Base-by-base conservation (phyloP, 2,113 vertebrate species). In the Rhea pennata region DNA sequence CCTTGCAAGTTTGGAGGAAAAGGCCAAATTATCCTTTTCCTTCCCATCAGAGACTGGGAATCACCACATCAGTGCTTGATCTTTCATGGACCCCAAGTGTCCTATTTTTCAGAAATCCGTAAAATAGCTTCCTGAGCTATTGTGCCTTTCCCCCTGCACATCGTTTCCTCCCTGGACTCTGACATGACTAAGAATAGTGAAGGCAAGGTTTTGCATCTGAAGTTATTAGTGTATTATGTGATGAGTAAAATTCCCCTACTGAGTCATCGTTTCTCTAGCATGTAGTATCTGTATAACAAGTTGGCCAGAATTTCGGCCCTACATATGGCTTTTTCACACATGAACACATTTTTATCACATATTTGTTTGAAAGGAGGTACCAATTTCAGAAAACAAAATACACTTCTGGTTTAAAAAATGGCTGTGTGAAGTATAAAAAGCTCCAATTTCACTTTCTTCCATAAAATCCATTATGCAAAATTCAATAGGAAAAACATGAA, bases 311-410 rank as follows among this genome's bases (percentile, higher is more conserved):
- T 88, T 92, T 93, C 72, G 88, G 26, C 90, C 72, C 88, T 78
- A 90, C 95, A 93, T 95, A 96, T 92, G 83, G 83, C 92, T 94
- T 97, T 96, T 95, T 93, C 95, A 94, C 88, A 96, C 95, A 96
- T 75, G 79, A 94, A 84, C 92, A 94, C 95, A 75, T 94, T 96
- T 93, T 90, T 87, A 94, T 94, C 33, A 14, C 73, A 13, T 93
- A 88, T 84, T 96, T 96, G 88, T 95, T 88, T 88, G 95, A 93
- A 84, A 48, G 69, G 59, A 88, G 48, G 64, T 92, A 92, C 46
- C 83, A 69, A 39, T 87, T 96, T 86, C 90, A 92, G 95, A 93
- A 96, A 96, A 92, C 90, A 94, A 93, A 92, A 83, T 77, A 88
- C 27, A 74, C 56, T 76, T 93, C 79, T 81, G 33, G 29, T 59